Evolutionary conservation across 2,888 invertebrate genomes (phyloP), one percentile per base, ranked within the genome.

Genomic region (Hesperia comma): DNA sequence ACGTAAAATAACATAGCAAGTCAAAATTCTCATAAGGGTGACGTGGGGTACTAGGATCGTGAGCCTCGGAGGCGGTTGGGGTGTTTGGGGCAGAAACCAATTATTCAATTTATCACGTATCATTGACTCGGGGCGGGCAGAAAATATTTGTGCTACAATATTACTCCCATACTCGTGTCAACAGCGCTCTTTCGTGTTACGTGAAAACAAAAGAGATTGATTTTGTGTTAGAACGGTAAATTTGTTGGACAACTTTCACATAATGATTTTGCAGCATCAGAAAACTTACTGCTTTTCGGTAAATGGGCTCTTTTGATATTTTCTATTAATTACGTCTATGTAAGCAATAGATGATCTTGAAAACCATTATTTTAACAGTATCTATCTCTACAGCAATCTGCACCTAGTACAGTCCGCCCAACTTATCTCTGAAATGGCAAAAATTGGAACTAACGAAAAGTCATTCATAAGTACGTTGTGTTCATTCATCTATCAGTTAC

Each of bases 61-160:
- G 37, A 43, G 40, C 54, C 14, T 54, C 41, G 51, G 51, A 64
- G 53, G 53, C 64, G 53, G 53, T 66, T 37, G 66, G 66, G 51
- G 66, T 46, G 60, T 66, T 33, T 43, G 60, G 58, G 55, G 58
- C 46, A 60, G 72, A 72, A 77, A 73, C 72, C 80, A 82, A 84
- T 82, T 80, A 80, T 80, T 76, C 80, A 83, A 83, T 85, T 84
- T 83, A 82, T 83, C 83, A 82, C 77, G 78, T 80, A 79, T 67
- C 61, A 67, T 67, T 67, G 61, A 61, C 43, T 67, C 61, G 61
- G 55, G 73, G 76, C 70, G 70, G 67, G 67, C 46, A 55, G 46
- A 55, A 61, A 55, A 61, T 61, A 67, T 61, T 61, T 67, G 67
- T 56, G 40, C 61, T 55, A 60, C 60, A 66, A 66, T 66, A 66